Percentiles rank a stretch among this genome's conserved stretches.
Conservation (phyloP, 64 coral and sea anemone genomes). For the Pachyseris speciosa region DNA sequence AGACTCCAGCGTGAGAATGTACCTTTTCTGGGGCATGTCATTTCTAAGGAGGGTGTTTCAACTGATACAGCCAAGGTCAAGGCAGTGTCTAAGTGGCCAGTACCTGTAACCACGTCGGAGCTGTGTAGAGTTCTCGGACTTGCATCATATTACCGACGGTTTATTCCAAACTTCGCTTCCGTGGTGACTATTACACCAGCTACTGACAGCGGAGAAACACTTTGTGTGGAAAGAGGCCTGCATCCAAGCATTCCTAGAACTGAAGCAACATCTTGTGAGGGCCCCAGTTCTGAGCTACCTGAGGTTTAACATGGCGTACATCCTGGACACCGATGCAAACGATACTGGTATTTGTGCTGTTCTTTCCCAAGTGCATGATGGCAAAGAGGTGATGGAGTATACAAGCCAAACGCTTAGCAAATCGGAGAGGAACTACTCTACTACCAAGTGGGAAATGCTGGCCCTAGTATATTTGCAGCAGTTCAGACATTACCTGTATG, state of each 20-base stretch:
- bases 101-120: neutral
- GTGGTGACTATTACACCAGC: neutral
- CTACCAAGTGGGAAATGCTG: constrained; percentile 40
- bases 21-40: constrained; percentile 13
- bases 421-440: constrained; percentile 48
- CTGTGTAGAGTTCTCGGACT: neutral
- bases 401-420: constrained; percentile 25
- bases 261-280: neutral
- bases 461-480: constrained; percentile 18
- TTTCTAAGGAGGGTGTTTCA: constrained; percentile 32
- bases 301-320: constrained; percentile 16
- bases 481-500: constrained; percentile 60
- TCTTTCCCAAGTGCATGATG: constrained; percentile 48
- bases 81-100: neutral
- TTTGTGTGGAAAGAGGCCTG: constrained; percentile 6
- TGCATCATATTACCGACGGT: neutral
- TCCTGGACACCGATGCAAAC: constrained; percentile 67
- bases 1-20: neutral
- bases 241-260: neutral
- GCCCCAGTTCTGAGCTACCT: neutral
- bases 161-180: neutral
- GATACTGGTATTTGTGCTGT: constrained; percentile 46
- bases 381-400: constrained; percentile 51
- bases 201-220: neutral
- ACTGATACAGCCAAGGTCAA: constrained; percentile 15